Base-by-base conservation (phyloP, 2,113 vertebrate genomes). In the Benthochromis sp. region DNA sequence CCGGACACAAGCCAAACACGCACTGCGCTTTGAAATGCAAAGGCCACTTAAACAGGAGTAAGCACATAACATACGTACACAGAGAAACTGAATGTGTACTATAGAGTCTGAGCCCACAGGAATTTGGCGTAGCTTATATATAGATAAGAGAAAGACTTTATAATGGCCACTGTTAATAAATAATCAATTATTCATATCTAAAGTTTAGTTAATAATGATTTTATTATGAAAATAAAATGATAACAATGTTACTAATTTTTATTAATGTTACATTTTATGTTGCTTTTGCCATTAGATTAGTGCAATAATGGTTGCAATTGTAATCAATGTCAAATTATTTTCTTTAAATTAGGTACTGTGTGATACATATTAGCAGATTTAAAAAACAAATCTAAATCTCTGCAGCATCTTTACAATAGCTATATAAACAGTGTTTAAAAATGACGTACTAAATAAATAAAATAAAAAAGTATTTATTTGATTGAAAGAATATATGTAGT, bases 21-120 rank as follows among this genome's bases (percentile, higher is more conserved):
- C 83, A 45, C 29, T 45, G 82, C 47, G 57, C 87, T 90, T 89
- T 86, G 82, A 92, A 91, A 94, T 91, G 90, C 91, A 93, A 90
- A 90, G 88, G 71, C 76, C 27, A 52, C 36, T 83, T 82, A 89
- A 80, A 50, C 66, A 86, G 63, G 16, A 54, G 69, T 38, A 31
- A 82, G 63, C 38, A 69, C 24, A 24, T 16, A 54, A 82, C 61
- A 79, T 71, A 73, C n/a, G 21, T 27, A 80, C 71, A 84, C 38
- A 86, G n/a, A 91, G 40, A 73, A 57, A 40, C 78, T 38, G 81
- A 40, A 50, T 38, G 79, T 57, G 45, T 66, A 9, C 21, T 17
- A 36, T 10, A 16, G 55, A 63, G 16, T 38, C 9, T 83, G 69
- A 55, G 10, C 13, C 40, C n/a, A 27, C 11, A 29, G 5, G 53